Conservation (phyloP, 2,888 invertebrate species). For the Drosophila rubida region DNA sequence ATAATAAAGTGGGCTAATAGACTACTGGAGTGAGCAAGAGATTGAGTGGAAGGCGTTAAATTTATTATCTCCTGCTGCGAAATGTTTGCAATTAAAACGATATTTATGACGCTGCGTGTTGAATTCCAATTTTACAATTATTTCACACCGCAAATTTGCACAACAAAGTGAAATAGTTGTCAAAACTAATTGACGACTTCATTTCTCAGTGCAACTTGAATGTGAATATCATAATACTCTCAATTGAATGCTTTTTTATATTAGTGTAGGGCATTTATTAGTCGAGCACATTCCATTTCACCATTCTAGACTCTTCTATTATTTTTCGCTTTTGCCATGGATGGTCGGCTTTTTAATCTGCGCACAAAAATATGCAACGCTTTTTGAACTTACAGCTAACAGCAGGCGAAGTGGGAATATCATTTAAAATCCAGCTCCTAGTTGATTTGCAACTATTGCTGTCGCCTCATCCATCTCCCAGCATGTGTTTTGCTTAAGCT, state of each 20-base stretch:
- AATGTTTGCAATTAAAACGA: not conserved
- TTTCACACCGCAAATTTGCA: not conserved
- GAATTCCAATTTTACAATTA: not conserved
- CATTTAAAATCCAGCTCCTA: constrained; percentile 13
- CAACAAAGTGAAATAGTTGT: no score
- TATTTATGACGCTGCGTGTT: not conserved
- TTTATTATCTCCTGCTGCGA: not conserved
- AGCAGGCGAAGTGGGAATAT: constrained; percentile 23
- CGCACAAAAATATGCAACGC: constrained; percentile 48
- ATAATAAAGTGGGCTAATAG: constrained; percentile 12
- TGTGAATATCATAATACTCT: not conserved
- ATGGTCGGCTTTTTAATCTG: constrained; percentile 49
- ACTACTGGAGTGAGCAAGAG: not conserved
- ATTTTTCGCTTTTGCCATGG: constrained; percentile 20
- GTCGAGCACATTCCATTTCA: not conserved
- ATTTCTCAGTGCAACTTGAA: not conserved
- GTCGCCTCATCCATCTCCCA: constrained; percentile 33
- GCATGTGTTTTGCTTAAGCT: constrained; percentile 52
- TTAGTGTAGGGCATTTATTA: not conserved
- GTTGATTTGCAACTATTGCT: constrained; percentile 44
- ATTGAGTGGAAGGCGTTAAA: not conserved
- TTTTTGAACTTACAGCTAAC: constrained; percentile 20
- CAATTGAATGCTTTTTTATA: not conserved
- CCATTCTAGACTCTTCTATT: not conserved
- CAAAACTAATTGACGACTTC: not conserved